A percentile compares a stretch with the other conserved stretches of the same genome.
phyloP scores from a whole-genome alignment of 2,113 vertebrate genomes.

The Alaudala cheleensis region DNA sequence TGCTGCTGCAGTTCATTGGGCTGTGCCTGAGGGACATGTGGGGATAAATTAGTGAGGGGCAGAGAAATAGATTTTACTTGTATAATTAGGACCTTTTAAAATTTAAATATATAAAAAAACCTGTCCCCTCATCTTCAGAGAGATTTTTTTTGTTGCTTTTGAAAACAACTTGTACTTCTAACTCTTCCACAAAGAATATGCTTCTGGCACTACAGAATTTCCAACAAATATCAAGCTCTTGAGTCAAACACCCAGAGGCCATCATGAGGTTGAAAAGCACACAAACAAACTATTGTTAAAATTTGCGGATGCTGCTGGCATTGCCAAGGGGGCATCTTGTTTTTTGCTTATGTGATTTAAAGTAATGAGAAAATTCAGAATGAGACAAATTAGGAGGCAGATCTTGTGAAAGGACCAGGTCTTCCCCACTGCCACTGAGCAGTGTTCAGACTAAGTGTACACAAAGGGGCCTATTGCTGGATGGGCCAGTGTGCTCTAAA shows the following conservation, averaged over 20 bases:
- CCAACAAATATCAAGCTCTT: slow-evolving; percentile 13
- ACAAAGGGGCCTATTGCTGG: background rate
- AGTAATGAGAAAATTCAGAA: slow-evolving; percentile 32
- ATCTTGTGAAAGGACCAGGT: background rate
- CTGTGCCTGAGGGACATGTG: background rate
- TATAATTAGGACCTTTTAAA: slow-evolving; percentile 9
- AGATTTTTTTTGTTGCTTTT: background rate
- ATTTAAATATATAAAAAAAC: background rate
- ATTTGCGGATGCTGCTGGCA: slow-evolving; percentile 50
- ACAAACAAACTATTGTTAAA: slow-evolving; percentile 61
- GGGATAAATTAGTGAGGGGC: background rate
- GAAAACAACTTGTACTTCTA: background rate
- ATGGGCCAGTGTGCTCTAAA: background rate
- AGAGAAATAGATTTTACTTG: background rate
- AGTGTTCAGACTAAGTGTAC: background rate
- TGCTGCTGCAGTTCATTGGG: background rate
- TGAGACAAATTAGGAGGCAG: slow-evolving; percentile 7
- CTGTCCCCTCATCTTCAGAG: background rate
- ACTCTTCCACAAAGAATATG: background rate
- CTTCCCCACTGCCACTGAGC: background rate
- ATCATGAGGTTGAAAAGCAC: slow-evolving; percentile 41
- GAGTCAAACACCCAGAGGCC: slow-evolving; percentile 27
- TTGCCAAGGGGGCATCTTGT: slow-evolving; percentile 4
- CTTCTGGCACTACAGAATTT: background rate
- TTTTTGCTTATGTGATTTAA: slow-evolving; percentile 40